Evolutionary conservation across 2,113 vertebrate genomes (phyloP), one percentile per base, ranked within the genome.

Genomic region (Ageneiosus marmoratus): DNA sequence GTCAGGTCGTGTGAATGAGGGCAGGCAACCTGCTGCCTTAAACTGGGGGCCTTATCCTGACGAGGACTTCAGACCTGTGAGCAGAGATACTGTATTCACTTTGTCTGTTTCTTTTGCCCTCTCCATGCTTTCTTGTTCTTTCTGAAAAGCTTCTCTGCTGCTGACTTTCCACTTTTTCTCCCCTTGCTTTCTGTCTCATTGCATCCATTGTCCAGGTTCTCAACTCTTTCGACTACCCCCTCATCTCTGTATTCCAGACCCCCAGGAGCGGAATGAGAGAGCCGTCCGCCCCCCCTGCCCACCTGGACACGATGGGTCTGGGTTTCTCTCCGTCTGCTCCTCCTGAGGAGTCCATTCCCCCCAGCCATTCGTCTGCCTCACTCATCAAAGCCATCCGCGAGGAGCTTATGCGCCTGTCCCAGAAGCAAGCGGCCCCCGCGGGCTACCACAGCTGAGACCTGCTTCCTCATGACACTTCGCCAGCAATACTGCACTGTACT

Each of bases 361-460:
- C 97, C 0, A 90, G 94, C 77, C 97, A 99, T 90, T 98, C 98
- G 0, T 99, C 98, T 0, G 96, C 98, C 81, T 99, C 98, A 27
- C 96, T 99, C 91, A 99, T 99, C 93, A 98, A 98, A 94, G 98
- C 97, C 85, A 99, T 99, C 90, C 94, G 98, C 46, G 98, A 99
- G 94, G 98, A 99, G 93, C 96, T 99, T 60, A 91, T 99, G 62
- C 97, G 98, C 18, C 96, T 99, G 80, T 99, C 98, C 72, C 97
- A 98, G 93, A 99, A 98, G 91, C 98, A 99, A 93, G 94, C 94
- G 5, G 76, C 95, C 0, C 94, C 95, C 86, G 93, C 96, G 89
- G 95, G 93, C 94, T 97, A 97, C 93, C 97, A 97, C 87, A 98
- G 97, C 89, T 99, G 97, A 94, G 95, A 94, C 91, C 85, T 83